Base-by-base conservation (phyloP, 2,113 vertebrate genomes). In the Trichomycterus rosablanca region DNA sequence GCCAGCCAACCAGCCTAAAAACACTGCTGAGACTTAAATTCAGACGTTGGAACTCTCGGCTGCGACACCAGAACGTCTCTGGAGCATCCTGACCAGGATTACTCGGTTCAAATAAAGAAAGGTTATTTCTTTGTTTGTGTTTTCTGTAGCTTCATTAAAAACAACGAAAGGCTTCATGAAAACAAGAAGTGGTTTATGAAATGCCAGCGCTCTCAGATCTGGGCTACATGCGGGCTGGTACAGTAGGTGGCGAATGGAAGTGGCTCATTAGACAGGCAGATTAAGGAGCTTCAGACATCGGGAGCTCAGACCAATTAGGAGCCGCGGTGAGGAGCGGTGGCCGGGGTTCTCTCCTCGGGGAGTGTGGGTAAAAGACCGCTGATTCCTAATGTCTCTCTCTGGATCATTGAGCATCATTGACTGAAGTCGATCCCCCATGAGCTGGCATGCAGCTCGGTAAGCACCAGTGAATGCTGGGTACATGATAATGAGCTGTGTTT, bases 301-400 rank as follows among this genome's bases (percentile, higher is more conserved):
- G 24, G n/a, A 56, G 22, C 37, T 56, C 53, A 11, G 5, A 10
- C 53, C 37, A 56, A 42, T 42, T 56, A 56, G 37, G n/a, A 10
- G 14, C 53, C 26, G 37, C 6, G 22, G 12, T 26, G n/a, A 56
- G 37, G 53, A 15, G 10, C 15, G 37, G 32, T 4, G n/a, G 34
- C 18, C 52, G 14, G 12, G 11, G 18, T 7, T 14, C 11, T 39
- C 20, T 20, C 35, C 32, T 20, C 19, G 6, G 32, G 34, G 34
- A 35, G 19, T 22, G 20, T 55, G 30, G 32, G 19, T 16, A 39
- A 39, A 20, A 15, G 32, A 4, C 20, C 39, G 20, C 52, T 52
- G 15, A 55, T 23, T 35, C 52, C 34, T 20, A 39, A 22, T 53
- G 3, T 53, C 30, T 20, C 28, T 55, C 34, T 26, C 53, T 40